Evolutionary conservation across 2,888 invertebrate genomes (phyloP).

Genomic region (Chrysomela aeneicollis): DNA sequence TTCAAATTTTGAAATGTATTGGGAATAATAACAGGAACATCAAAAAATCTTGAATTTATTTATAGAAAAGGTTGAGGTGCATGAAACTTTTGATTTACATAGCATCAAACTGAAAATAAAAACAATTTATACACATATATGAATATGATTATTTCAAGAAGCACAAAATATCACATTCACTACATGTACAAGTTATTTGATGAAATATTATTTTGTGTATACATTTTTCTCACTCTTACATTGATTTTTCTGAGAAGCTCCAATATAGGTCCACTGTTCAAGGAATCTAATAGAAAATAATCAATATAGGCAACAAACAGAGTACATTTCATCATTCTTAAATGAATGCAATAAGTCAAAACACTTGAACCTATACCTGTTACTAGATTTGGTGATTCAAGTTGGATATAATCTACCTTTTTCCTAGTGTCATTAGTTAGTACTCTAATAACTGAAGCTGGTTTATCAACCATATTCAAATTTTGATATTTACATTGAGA

Average conservation of each 20-base stretch:
- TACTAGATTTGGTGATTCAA: conserved; percentile 57
- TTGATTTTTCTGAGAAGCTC: conserved; percentile 44
- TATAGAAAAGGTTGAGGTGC: too few species aligned
- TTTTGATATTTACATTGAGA: conserved; percentile 52
- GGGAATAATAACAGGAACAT: too few species aligned
- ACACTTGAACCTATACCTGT: conserved; percentile 56
- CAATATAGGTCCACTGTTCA: conserved; percentile 52
- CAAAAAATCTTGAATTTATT: too few species aligned
- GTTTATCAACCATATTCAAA: conserved; percentile 38
- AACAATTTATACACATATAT: too few species aligned
- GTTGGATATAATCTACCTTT: conserved; percentile 42
- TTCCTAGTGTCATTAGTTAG: conserved; percentile 42
- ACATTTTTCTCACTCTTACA: conserved; percentile 37
- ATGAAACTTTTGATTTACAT: too few species aligned
- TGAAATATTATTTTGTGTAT: conserved; percentile 29
- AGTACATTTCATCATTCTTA: conserved; percentile 44
- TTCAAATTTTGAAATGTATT: neutral
- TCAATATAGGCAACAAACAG: conserved; percentile 55
- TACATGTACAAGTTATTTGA: conserved; percentile 49
- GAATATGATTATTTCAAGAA: too few species aligned
- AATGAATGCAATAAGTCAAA: conserved; percentile 53
- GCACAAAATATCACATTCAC: neutral
- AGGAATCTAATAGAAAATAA: conserved; percentile 54
- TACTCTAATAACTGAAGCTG: conserved; percentile 48
- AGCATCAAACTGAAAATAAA: too few species aligned